Conservation (phyloP, 2,797 vertebrate species). For the Sebastes dallii region DNA sequence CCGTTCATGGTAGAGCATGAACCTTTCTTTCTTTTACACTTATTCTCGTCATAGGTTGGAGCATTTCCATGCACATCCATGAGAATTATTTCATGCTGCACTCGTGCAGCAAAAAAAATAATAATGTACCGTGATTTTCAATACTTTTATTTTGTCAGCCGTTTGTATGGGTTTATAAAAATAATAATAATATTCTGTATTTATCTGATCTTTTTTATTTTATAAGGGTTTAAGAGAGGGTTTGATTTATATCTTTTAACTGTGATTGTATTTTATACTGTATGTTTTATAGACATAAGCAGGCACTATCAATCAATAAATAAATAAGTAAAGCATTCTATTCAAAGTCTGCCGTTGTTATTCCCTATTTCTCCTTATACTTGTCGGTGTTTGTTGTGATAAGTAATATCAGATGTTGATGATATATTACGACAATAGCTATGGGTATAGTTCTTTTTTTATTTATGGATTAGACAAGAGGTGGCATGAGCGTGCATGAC, state of each 20-base stretch:
- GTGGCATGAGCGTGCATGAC: neutral
- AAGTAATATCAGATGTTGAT: neutral
- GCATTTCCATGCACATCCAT: neutral
- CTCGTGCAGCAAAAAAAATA: conserved; percentile 14
- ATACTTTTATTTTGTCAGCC: conserved; percentile 15
- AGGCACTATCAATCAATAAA: conserved; percentile 70
- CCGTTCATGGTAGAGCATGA: neutral
- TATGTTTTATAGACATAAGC: conserved; percentile 61
- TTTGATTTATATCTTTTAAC: conserved; percentile 58
- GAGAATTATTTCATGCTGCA: conserved; percentile 31
- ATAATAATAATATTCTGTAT: conserved; percentile 57
- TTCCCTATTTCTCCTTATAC: neutral
- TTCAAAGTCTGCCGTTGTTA: neutral
- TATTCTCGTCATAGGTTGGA: neutral
- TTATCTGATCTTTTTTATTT: conserved; percentile 61
- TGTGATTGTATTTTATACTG: conserved; percentile 70
- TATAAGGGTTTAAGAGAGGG: conserved; percentile 42
- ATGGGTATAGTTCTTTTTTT: neutral
- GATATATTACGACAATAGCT: neutral
- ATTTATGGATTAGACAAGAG: neutral
- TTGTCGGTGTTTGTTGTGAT: neutral
- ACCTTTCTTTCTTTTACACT: neutral
- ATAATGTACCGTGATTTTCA: conserved; percentile 1
- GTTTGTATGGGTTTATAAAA: conserved; percentile 45
- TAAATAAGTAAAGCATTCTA: conserved; percentile 35